Evolutionary conservation across 1,140 invertebrate species (phyloP).

Genomic region (Zaprionus davidi): DNA sequence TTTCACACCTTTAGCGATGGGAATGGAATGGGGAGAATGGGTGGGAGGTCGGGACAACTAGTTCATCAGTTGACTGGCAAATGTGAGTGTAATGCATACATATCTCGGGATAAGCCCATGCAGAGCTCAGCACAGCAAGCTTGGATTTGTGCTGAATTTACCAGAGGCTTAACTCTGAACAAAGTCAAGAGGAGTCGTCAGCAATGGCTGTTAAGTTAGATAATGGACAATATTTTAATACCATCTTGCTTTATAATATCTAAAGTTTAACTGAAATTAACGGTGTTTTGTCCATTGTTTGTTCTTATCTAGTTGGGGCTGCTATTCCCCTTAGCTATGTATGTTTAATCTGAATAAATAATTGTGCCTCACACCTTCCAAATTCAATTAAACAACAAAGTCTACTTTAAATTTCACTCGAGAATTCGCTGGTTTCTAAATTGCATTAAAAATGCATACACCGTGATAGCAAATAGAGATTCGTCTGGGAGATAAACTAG

Average conservation of each 20-base stretch:
- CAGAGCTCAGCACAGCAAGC: background rate
- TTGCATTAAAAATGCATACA: slow-evolving; percentile 32
- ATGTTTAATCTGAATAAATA: too few relatives aligned
- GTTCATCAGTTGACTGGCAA: slow-evolving; percentile 15
- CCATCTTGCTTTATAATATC: background rate
- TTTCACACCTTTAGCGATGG: slow-evolving; percentile 31
- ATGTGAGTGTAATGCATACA: background rate
- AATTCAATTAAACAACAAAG: background rate
- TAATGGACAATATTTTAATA: background rate
- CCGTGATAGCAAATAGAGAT: background rate
- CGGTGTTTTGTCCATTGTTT: background rate
- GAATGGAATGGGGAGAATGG: background rate
- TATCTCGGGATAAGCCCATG: background rate
- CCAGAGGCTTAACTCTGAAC: background rate
- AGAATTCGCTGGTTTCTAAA: background rate
- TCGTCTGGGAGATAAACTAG: background rate
- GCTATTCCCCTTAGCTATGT: too few relatives aligned
- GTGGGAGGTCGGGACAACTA: slow-evolving; percentile 1
- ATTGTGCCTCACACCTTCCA: background rate
- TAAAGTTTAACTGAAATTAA: background rate
- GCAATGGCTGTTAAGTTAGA: background rate
- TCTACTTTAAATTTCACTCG: background rate
- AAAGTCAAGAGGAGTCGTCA: background rate
- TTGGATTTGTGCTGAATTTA: background rate
- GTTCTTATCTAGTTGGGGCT: background rate